Conservation (phyloP, 2,797 vertebrate genomes). For the Melopsittacus undulatus region DNA sequence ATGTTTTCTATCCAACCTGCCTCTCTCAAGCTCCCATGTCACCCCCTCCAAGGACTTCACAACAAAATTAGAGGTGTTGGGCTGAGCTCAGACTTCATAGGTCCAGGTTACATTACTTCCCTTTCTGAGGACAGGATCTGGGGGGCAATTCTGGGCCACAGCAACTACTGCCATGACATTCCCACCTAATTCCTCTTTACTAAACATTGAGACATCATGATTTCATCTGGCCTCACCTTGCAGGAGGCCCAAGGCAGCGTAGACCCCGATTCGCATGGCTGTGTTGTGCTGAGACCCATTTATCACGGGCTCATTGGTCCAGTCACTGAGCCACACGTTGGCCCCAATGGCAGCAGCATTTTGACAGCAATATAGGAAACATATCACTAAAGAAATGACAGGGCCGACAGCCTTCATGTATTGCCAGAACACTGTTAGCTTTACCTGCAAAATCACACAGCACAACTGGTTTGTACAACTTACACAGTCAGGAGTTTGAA, state of each 20-base stretch:
- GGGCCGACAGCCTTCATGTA: constrained; percentile 88
- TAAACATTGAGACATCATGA: neutral
- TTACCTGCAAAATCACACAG: constrained; percentile 81
- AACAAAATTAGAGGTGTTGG: neutral
- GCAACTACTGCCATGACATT: neutral
- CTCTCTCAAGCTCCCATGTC: neutral
- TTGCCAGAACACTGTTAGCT: constrained; percentile 87
- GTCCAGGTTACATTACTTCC: neutral
- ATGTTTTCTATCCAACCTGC: neutral
- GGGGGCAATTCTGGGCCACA: neutral
- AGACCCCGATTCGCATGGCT: constrained; percentile 86
- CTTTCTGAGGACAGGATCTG: neutral
- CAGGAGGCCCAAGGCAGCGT: constrained; percentile 87
- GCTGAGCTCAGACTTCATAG: neutral
- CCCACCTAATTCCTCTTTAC: neutral
- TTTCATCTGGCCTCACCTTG: constrained; percentile 83
- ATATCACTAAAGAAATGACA: constrained; percentile 81
- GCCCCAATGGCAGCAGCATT: constrained; percentile 88
- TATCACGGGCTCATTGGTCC: constrained; percentile 83
- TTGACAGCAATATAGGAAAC: constrained; percentile 88
- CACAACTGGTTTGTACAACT: neutral
- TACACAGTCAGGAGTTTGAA: neutral
- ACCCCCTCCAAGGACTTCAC: neutral
- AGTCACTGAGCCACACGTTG: constrained; percentile 93
- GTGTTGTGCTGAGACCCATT: constrained; percentile 77